Evolutionary conservation across 2,113 vertebrate genomes (phyloP), one percentile per base, ranked within the genome.

Genomic region (Carettochelys insculpta): DNA sequence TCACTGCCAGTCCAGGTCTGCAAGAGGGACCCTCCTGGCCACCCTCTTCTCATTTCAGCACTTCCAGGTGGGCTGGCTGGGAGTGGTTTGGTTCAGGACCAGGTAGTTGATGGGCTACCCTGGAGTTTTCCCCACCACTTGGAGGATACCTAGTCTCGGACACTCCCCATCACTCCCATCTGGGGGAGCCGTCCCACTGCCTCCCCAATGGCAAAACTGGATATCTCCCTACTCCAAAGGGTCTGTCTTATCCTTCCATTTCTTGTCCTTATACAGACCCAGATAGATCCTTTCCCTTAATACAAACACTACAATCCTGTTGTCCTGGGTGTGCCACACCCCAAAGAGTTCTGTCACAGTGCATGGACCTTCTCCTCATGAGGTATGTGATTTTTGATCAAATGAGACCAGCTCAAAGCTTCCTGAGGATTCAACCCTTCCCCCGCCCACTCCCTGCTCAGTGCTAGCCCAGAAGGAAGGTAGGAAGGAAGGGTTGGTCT

Each of bases 401-500:
- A 82, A 86, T 71, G 52, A 58, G 43, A 80, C 48, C 9, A 56
- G 52, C 53, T 11, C 41, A 29, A 4, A 82, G 20, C 41, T 3
- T 0, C 6, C 3, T 88, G 94, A 88, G 45, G 73, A 58, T 3
- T 77, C 43, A 87, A 83, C n/a, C 5, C 2, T 13, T 92, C 91
- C 94, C 97, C 96, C 0, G 41, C 83, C 97, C 97, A 1, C 85
- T 84, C 96, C 94, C 90, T 97, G 91, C 83, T 91, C 4, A 20
- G 91, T 92, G 90, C 96, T 97, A 97, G 81, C 94, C 97, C 97
- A 88, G 92, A 1, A 95, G 96, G 92, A 98, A 98, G 97, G 96
- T 98, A 98, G 97, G 92, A 98, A 98, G 97, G 96, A 98, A 98
- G 97, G 96, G 97, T 96, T 98, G 97, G 94, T 97, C 95, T 99